These are phyloP conservation scores for Oreochromis tanganicae DNA, from an alignment of 2,113 vertebrate species.

Conservation along the genomic window DNA sequence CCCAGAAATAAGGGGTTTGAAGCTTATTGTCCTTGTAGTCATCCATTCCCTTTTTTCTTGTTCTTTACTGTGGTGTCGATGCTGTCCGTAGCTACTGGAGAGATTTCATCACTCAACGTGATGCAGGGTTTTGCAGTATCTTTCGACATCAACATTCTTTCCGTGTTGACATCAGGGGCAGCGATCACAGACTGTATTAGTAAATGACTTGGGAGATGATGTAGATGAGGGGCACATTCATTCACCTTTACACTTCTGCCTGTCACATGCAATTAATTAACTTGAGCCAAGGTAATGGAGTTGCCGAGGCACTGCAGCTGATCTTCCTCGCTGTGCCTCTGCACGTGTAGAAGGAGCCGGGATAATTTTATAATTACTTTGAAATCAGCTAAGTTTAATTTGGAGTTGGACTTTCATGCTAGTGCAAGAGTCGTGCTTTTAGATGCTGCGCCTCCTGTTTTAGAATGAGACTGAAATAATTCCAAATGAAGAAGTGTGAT, in stretches of 20 bases:
- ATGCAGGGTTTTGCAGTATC: not conserved
- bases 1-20: not conserved
- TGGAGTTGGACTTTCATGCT: not conserved
- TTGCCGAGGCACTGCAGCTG: not conserved
- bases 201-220: not conserved
- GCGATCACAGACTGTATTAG: not conserved
- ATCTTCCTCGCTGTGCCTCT: not conserved
- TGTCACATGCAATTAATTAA: not conserved
- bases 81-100: not conserved
- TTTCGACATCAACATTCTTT: not conserved
- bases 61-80: not conserved
- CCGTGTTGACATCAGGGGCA: not conserved
- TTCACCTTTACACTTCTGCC: not conserved
- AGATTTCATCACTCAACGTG: not conserved
- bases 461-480: not conserved
- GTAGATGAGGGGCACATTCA: not conserved
- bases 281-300: not conserved
- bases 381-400: not conserved
- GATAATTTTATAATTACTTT: constrained; percentile 1
- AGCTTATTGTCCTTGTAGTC: not conserved
- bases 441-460: not conserved
- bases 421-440: not conserved
- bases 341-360: not conserved
- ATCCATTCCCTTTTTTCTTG: not conserved
- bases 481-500: not conserved